A percentile compares a stretch with the other conserved stretches of the same genome.
Conservation (phyloP, 2,113 vertebrate genomes). For the Aleadryas rufinucha region DNA sequence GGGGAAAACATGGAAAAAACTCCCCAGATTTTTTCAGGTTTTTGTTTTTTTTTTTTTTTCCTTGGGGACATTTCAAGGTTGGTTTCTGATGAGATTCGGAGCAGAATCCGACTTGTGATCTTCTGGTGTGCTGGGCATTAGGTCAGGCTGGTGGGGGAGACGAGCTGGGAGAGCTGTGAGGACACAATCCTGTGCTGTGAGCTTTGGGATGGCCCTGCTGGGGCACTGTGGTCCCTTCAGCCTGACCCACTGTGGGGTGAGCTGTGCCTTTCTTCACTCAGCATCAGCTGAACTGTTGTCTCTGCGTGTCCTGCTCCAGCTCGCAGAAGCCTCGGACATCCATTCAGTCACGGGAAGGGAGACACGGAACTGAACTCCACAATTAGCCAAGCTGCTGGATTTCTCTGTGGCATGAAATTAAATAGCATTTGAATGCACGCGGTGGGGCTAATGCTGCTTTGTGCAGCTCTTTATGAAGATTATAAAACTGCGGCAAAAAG, state of each 20-base stretch:
- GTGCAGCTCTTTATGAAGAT: not conserved
- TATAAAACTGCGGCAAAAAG: not conserved
- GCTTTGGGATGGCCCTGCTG: not conserved
- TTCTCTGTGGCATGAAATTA: not conserved
- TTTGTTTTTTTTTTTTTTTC: not conserved
- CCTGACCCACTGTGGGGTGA: not conserved
- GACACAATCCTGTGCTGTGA: not conserved
- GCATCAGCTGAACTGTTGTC: not conserved
- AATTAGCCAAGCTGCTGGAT: not conserved
- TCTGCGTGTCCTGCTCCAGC: not conserved
- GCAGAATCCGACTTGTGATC: not conserved
- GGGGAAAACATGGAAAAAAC: not conserved
- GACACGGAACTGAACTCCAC: rapidly evolving
- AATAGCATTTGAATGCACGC: not conserved
- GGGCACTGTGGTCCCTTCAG: not conserved
- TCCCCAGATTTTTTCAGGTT: not conserved
- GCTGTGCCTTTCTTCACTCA: not conserved
- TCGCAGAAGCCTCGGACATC: rapidly evolving
- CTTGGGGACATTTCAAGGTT: not conserved
- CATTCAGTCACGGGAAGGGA: not conserved
- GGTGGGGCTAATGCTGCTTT: not conserved
- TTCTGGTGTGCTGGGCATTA: not conserved
- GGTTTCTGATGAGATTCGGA: not conserved
- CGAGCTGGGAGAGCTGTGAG: not conserved
- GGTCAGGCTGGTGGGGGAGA: not conserved